Conservation (phyloP, 2,888 invertebrate genomes). For the Netelia melanura region DNA sequence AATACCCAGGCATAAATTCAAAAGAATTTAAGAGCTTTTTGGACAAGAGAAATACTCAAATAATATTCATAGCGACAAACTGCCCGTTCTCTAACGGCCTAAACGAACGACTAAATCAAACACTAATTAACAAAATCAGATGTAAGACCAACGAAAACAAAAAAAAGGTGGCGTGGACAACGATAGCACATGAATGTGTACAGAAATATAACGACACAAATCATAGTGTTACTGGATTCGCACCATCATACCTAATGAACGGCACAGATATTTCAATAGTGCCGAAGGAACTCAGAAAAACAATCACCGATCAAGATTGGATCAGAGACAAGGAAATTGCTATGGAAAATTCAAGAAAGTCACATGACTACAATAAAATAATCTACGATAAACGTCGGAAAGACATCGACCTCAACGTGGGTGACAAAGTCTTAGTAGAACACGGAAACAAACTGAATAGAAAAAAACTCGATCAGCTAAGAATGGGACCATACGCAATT, state of each 20-base stretch:
- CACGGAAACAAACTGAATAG: constrained; percentile 76
- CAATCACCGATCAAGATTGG: constrained; percentile 48
- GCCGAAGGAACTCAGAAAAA: constrained; percentile 68
- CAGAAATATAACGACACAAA: constrained; percentile 73
- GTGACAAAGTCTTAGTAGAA: constrained; percentile 76
- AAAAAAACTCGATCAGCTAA: constrained; percentile 75
- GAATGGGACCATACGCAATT: constrained; percentile 72
- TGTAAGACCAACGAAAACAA: constrained; percentile 72
- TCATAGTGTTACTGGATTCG: constrained; percentile 71
- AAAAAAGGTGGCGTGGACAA: constrained; percentile 72
- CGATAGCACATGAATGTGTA: constrained; percentile 72
- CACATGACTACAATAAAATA: constrained; percentile 74
- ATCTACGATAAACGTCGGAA: constrained; percentile 74
- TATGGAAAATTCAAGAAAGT: constrained; percentile 72
- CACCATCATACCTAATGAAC: constrained; percentile 71
- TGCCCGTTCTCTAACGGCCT: too few species aligned
- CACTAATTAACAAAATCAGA: constrained; percentile 72
- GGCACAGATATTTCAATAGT: constrained; percentile 66
- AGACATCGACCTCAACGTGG: constrained; percentile 72
- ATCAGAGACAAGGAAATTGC: constrained; percentile 70
- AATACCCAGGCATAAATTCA: constrained; percentile 73
- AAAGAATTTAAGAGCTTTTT: constrained; percentile 70
- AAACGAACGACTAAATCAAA: too few species aligned
- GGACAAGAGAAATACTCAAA: constrained; percentile 63
- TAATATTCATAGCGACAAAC: constrained; percentile 73